phyloP scores from a whole-genome alignment of 1,140 invertebrate genomes.

The Brachionus rotundiformis region DNA sequence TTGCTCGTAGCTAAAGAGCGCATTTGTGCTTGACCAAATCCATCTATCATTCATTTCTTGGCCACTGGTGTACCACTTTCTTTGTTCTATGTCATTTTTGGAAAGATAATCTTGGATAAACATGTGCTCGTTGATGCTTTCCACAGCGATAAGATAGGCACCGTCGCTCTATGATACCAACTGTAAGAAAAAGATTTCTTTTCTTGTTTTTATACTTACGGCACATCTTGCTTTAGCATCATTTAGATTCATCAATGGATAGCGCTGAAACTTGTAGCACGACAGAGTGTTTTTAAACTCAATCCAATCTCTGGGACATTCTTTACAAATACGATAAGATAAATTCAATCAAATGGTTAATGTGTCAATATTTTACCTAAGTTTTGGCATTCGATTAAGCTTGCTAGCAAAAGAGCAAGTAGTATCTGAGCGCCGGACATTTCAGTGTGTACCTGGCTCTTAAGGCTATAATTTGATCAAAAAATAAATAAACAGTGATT shows the following conservation, averaged over 20 bases:
- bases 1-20: conserved; percentile 48
- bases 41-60: conserved; percentile 21
- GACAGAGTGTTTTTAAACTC: conserved; percentile 49
- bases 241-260: conserved; percentile 13
- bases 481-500: neutral
- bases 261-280: conserved; percentile 41
- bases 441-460: neutral
- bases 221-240: conserved; percentile 27
- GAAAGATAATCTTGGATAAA: conserved; percentile 50
- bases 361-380: no score
- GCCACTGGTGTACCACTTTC: conserved; percentile 49
- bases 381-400: neutral
- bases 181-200: neutral
- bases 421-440: neutral
- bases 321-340: no score
- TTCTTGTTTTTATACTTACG: neutral
- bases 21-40: conserved; percentile 38
- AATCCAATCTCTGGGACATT: conserved; percentile 50
- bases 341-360: no score
- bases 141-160: conserved; percentile 28
- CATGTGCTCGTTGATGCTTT: conserved; percentile 44
- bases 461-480: neutral
- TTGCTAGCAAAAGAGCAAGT: neutral
- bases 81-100: conserved; percentile 24
- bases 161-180: no score